A percentile compares a stretch with the other conserved stretches of the same genome.
These are phyloP conservation scores for Chrysomela aeneicollis DNA, from an alignment of 2,888 invertebrate species.

Conservation along the genomic window DNA sequence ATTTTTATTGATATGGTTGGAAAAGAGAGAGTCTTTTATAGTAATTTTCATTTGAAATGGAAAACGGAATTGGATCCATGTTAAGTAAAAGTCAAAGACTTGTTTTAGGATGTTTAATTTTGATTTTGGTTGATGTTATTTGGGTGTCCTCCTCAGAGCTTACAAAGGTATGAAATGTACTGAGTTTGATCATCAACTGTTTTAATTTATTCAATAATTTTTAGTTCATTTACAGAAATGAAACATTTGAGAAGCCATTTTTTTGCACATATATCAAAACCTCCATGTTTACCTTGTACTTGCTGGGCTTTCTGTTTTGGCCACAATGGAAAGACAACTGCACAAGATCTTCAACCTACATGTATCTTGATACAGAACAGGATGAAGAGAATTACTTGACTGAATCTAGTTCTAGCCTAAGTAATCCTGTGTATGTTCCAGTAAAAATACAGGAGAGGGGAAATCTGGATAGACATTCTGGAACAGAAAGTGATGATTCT, in stretches of 20 bases:
- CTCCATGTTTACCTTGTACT: constrained; percentile 91
- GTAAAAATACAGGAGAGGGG: constrained; percentile 75
- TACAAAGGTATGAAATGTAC: constrained; percentile 75
- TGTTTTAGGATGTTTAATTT: constrained; percentile 83
- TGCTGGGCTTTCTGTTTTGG: constrained; percentile 87
- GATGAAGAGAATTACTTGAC: constrained; percentile 83
- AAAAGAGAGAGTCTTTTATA: constrained; percentile 22
- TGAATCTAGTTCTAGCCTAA: constrained; percentile 67
- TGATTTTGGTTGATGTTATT: constrained; percentile 90
- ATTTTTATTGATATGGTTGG: constrained; percentile 29
- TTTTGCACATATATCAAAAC: constrained; percentile 96
- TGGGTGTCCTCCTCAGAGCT: constrained; percentile 97
- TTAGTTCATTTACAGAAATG: constrained; percentile 86
- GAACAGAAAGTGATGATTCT: constrained; percentile 84
- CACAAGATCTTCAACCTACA: constrained; percentile 68
- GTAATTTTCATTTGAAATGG: constrained; percentile 31
- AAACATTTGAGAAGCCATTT: constrained; percentile 91
- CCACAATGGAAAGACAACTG: constrained; percentile 91
- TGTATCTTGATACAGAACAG: constrained; percentile 77
- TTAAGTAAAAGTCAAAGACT: constrained; percentile 76
- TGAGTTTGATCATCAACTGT: constrained; percentile 2
- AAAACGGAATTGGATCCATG: constrained; percentile 56
- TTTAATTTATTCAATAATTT: constrained; percentile 51
- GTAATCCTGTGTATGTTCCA: constrained; percentile 92
- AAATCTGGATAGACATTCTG: constrained; percentile 66